Percentiles rank a stretch among this genome's conserved stretches.
These are phyloP conservation scores for Myanophis thanlyinensis DNA, from an alignment of 2,113 vertebrate species.

Conservation along the genomic window DNA sequence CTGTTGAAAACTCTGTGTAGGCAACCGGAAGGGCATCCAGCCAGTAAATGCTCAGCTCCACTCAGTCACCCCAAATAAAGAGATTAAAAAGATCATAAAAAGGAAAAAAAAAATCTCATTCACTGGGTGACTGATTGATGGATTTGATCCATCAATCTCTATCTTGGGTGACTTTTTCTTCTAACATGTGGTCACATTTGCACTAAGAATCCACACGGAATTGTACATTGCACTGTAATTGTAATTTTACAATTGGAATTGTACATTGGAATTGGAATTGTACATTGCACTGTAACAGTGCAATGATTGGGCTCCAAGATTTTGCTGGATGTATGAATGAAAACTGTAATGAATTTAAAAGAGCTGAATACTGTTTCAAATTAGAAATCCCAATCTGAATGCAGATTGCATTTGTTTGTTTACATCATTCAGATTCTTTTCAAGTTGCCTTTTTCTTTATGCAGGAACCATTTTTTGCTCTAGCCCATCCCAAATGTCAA, in stretches of 20 bases:
- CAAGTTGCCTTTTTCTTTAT: not conserved
- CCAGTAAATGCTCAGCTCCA: too few relatives aligned
- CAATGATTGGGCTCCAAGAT: not conserved
- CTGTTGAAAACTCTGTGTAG: too few relatives aligned
- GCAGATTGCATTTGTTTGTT: not conserved
- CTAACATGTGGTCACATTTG: not conserved
- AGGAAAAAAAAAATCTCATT: not conserved
- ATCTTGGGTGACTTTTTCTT: not conserved
- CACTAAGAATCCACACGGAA: not conserved
- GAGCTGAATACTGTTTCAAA: not conserved
- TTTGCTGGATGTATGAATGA: not conserved
- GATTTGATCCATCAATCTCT: too few relatives aligned
- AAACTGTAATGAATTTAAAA: not conserved
- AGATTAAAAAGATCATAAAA: too few relatives aligned
- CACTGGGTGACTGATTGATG: too few relatives aligned
- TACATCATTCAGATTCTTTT: not conserved
- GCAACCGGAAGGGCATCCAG: too few relatives aligned
- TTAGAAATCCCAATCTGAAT: not conserved
- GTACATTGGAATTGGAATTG: not conserved
- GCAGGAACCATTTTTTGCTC: not conserved
- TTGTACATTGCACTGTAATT: too few relatives aligned
- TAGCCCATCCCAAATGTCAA: not conserved
- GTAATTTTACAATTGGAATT: too few relatives aligned
- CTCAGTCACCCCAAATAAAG: too few relatives aligned
- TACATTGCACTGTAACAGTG: not conserved